Conservation (phyloP, 2,797 vertebrate species). For the Chelon auratus region DNA sequence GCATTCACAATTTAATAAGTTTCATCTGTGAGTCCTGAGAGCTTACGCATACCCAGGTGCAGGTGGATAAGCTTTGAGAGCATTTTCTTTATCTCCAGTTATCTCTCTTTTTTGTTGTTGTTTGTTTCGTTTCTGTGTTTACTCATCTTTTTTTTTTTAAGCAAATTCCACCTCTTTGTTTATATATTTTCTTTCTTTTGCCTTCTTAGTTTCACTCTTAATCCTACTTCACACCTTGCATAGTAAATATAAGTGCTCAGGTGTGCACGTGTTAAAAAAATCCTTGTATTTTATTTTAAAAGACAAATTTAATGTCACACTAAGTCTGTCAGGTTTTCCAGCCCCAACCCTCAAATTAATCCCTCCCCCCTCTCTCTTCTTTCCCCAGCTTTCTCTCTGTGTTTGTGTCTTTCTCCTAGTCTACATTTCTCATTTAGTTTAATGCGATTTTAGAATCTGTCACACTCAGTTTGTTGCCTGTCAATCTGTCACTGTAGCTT, state of each 20-base stretch:
- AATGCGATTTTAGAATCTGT: constrained; percentile 85
- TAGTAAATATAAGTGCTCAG: constrained; percentile 67
- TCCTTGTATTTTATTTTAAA: constrained; percentile 62
- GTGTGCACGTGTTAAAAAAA: constrained; percentile 56
- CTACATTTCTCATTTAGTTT: constrained; percentile 78
- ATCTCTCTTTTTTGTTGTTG: not conserved
- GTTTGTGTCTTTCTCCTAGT: constrained; percentile 66
- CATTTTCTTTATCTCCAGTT: constrained; percentile 1
- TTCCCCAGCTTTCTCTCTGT: constrained; percentile 40
- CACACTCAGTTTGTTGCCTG: constrained; percentile 82
- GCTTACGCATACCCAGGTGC: constrained; percentile 11
- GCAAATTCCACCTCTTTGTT: constrained; percentile 5
- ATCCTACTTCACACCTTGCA: constrained; percentile 61
- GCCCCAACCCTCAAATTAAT: constrained; percentile 77
- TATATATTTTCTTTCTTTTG: constrained; percentile 29
- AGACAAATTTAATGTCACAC: constrained; percentile 83
- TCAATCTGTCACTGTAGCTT: constrained; percentile 76
- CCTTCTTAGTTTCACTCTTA: constrained; percentile 55
- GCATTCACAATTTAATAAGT: constrained; percentile 4
- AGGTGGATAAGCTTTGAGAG: not conserved
- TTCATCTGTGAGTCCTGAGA: not conserved
- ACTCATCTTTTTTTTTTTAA: not conserved
- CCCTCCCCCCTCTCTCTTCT: constrained; percentile 58
- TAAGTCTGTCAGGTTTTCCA: constrained; percentile 79
- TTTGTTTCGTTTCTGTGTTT: constrained; percentile 7